Base-by-base conservation (phyloP, 2,797 vertebrate genomes). In the Adelosebastes latens region DNA sequence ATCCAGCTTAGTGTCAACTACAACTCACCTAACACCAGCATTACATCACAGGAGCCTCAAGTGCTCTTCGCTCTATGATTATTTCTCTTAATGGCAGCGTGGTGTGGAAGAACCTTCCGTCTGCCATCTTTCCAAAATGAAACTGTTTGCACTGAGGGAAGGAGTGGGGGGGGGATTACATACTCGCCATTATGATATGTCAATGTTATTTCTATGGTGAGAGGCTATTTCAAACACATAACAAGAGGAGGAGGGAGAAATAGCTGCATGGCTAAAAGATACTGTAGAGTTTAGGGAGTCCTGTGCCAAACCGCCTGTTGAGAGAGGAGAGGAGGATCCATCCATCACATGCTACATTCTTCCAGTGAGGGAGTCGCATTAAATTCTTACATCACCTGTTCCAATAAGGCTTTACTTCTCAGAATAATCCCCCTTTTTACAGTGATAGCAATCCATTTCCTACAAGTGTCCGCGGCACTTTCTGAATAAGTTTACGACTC, bases 141-240 rank as follows among this genome's bases (percentile, higher is more conserved):
- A 85, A 90, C 52, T 13, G 83, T 86, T 84, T 82, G 75, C 78
- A 75, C 76, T 68, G 84, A 66, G 83, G 83, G 67, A 64, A 81
- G 70, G 61, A 70, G 58, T 24, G 24, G 18, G 61, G 12, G n/a
- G 62, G 42, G 76, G 74, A 67, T 85, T 82, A 86, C 73, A 89
- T 46, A 82, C 76, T 84, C 32, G 9, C 70, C 82, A 78, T 87
- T 85, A 86, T 87, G 85, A 89, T 88, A 89, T 82, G 80, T 87
- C 86, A 90, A 82, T 90, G 84, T 89, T 93, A 92, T 87, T 93
- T 91, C 88, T 89, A 92, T 87, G 87, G 81, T 87, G 88, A 91
- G 86, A 89, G 81, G 64, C 80, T 64, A 86, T 90, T 89, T 91
- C 80, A 89, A 88, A 87, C 82, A 82, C 83, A 84, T 55, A 84